Conservation (phyloP, 2,888 invertebrate genomes). For the Iphiclides podalirius region DNA sequence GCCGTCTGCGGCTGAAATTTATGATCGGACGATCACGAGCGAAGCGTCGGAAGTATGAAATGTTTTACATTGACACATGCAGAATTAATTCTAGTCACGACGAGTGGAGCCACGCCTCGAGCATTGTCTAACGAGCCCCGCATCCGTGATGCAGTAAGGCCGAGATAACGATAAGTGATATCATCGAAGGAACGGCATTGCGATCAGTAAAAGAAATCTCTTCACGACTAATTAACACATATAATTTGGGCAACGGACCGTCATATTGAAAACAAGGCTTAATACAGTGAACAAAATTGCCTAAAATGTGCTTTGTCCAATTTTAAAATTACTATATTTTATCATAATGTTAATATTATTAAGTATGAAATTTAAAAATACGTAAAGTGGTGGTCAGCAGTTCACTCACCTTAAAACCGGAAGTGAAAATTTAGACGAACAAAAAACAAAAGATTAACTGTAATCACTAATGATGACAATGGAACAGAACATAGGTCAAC, state of each 20-base stretch:
- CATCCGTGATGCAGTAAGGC: slow-evolving; percentile 60
- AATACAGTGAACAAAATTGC: no score
- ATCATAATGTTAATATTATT: no score
- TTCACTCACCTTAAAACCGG: slow-evolving; percentile 24
- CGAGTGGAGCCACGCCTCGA: slow-evolving; percentile 57
- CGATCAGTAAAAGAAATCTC: not conserved
- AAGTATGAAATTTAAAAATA: no score
- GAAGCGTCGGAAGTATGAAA: slow-evolving; percentile 57
- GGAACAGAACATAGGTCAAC: slow-evolving; percentile 60
- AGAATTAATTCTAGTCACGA: slow-evolving; percentile 71
- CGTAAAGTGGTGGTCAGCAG: no score
- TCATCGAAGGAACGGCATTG: slow-evolving; percentile 41
- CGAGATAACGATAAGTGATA: slow-evolving; percentile 48
- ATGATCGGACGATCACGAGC: slow-evolving; percentile 48
- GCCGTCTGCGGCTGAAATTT: slow-evolving; percentile 19
- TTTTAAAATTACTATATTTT: no score
- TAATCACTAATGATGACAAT: slow-evolving; percentile 45
- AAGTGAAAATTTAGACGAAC: slow-evolving; percentile 22
- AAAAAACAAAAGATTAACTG: slow-evolving; percentile 16
- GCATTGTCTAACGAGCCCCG: slow-evolving; percentile 59
- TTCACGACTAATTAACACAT: not conserved
- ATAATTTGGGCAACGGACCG: not conserved
- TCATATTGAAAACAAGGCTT: no score
- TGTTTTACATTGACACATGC: slow-evolving; percentile 63
- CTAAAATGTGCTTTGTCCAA: no score